Evolutionary conservation across 2,113 vertebrate genomes (phyloP), one percentile per base, ranked within the genome.

Genomic region (Cercopithecus mona): DNA sequence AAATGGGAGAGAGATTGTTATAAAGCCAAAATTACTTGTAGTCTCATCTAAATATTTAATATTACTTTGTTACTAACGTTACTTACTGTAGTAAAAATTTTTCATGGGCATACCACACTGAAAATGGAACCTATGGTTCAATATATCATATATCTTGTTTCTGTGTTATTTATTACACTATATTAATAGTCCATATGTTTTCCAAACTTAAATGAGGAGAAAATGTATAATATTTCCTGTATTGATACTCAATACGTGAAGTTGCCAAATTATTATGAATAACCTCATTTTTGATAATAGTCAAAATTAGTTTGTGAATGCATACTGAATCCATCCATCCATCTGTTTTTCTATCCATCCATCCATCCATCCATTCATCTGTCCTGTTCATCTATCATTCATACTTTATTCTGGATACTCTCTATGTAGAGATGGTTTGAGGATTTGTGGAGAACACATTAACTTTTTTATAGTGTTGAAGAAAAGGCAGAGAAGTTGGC

Each of bases 1-100:
- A 94, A 94, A 59, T 27, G 55, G 72, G 25, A 95, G 61, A 95
- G 81, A 45, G 17, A 70, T 40, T 87, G 75, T 55, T 95, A 64
- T 38, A 97, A 88, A 84, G 73, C 32, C 68, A 55, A 84, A 93
- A 52, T 83, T 80, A 72, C 64, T 89, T 55, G 55, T 43, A 45
- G 30, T 68, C 70, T 61, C 38, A 18, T 55, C 30, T 55, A 92
- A 43, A 45, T 43, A 70, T 88, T 81, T 88, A 38, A 45, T 78
- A 92, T 88, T 40, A 55, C 2, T 72, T 6, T 45, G 38, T 87
- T 79, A 40, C 7, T 68, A 93, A 93, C 13, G 5, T 55, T 78
- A 90, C 17, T 92, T 92, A 35, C 1, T 45, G 16, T 2, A 73
- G 52, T 90, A 61, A 81, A 59, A 61, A 8, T n/a, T 86, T 90